Percentiles rank a stretch among this genome's conserved stretches.
Evolutionary conservation across 2,113 vertebrate genomes (phyloP).

Genomic region (Dendrocopos noguchii): DNA sequence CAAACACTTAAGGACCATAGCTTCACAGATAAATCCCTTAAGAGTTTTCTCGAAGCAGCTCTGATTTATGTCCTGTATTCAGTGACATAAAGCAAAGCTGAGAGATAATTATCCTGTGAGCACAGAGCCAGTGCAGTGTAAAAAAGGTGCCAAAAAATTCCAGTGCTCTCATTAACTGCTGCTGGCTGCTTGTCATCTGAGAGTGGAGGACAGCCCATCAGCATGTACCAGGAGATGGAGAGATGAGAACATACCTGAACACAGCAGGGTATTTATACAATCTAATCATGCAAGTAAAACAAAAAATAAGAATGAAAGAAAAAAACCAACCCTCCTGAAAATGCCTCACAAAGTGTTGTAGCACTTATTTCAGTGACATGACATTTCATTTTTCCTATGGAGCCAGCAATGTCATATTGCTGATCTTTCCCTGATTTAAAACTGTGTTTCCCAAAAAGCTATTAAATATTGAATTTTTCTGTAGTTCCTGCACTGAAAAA

Average conservation of each 20-base stretch:
- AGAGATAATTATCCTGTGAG: conserved; percentile 40
- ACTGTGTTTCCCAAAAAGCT: not conserved
- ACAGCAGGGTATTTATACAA: conserved; percentile 34
- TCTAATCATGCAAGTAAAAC: conserved; percentile 23
- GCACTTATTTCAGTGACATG: conserved; percentile 22
- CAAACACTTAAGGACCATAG: not conserved
- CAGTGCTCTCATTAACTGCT: conserved; percentile 25
- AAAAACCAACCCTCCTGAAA: not conserved
- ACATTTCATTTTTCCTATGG: conserved; percentile 33
- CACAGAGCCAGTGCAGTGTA: not conserved
- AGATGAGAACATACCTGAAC: conserved; percentile 34
- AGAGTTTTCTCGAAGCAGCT: conserved; percentile 1
- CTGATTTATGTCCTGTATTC: not conserved
- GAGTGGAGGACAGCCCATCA: not conserved
- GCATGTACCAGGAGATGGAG: not conserved
- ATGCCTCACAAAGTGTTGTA: not conserved
- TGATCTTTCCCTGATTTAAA: conserved; percentile 31
- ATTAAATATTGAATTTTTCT: not conserved
- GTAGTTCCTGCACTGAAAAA: not conserved
- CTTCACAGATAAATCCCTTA: not conserved
- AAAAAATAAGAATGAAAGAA: not conserved
- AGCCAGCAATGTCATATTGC: not conserved
- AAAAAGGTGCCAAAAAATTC: conserved; percentile 38
- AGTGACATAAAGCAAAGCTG: not conserved
- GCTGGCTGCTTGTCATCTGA: not conserved